These are phyloP conservation scores for Heliocidaris tuberculata DNA, from an alignment of 35 echinoderm and acorn worm species.

Conservation along the genomic window DNA sequence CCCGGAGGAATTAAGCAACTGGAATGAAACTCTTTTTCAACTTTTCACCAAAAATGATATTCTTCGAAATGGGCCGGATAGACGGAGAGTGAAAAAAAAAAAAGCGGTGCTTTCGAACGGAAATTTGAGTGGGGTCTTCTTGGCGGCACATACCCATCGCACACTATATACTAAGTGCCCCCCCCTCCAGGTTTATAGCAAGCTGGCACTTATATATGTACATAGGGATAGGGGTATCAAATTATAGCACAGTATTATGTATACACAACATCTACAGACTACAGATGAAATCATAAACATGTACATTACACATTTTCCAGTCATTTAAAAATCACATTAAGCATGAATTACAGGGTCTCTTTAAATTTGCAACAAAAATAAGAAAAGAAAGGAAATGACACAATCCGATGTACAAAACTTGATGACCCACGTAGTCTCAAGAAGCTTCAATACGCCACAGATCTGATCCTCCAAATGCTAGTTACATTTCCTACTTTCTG, in stretches of 20 bases:
- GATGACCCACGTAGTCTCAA: neutral
- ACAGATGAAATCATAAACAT: neutral
- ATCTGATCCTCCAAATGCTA: slow-evolving; percentile 1
- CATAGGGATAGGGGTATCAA: no score
- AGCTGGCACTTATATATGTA: no score
- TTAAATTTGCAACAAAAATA: neutral
- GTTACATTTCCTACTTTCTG: neutral
- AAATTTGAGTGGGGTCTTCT: no score
- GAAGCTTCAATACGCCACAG: neutral
- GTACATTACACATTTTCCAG: neutral
- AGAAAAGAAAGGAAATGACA: neutral
- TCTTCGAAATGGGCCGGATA: no score
- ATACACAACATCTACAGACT: neutral
- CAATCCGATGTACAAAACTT: neutral
- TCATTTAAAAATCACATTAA: neutral
- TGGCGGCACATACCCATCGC: no score
- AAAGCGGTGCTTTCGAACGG: no score
- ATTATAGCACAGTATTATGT: neutral
- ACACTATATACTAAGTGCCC: no score
- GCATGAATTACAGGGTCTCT: neutral
- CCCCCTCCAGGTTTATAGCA: no score
- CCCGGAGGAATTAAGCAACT: no score
- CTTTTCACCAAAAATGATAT: no score
- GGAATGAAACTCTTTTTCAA: no score
- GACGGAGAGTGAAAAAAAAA: no score